Base-by-base conservation (phyloP, 1,140 invertebrate genomes). In the Macrocentrus cingulum region DNA sequence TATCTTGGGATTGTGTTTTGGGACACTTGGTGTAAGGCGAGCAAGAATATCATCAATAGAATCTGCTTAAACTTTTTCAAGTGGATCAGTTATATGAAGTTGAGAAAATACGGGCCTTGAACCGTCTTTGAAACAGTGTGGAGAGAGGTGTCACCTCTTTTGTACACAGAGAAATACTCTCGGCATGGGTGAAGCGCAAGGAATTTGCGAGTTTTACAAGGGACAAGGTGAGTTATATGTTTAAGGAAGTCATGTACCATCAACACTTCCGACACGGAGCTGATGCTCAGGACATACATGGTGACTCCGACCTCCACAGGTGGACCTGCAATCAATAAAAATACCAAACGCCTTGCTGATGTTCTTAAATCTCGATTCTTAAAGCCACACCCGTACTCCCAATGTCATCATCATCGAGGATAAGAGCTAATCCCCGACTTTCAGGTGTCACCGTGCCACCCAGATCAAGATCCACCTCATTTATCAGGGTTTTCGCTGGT, bases 201-300 rank as follows among this genome's bases (percentile, higher is more conserved):
- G 3, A 11, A n/a, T 5, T 39, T n/a, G 45, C 37, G 45, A 41
- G 37, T 2, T 29, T 46, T 13, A 20, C 23, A n/a, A n/a, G 32
- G 56, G 52, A 48, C 50, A 36, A 53, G 15, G 32, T 53, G 62
- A 64, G 56, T 66, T 66, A 55, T 74, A 75, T 75, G 74, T 75
- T 73, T 75, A 73, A 77, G 71, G 72, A 68, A 15, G 70, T 78
- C 71, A 75, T 76, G 87, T 91, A 96, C 94, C 94, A 97, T 97
- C 84, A 94, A 87, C 80, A 97, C 94, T 89, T 97, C 95, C 80
- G 94, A 97, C 81, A 98, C 91, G 80, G 94, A 96, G 86, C 92
- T 94, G 85, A 98, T 97, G 87, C 92, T 95, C 83, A 95, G 91
- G 82, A 97, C 92, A 86, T 94, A 94, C 91, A 96, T 95, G 83